These are phyloP conservation scores for Leptinotarsa rubiginosa DNA, from an alignment of 2,888 invertebrate genomes.

Conservation along the genomic window DNA sequence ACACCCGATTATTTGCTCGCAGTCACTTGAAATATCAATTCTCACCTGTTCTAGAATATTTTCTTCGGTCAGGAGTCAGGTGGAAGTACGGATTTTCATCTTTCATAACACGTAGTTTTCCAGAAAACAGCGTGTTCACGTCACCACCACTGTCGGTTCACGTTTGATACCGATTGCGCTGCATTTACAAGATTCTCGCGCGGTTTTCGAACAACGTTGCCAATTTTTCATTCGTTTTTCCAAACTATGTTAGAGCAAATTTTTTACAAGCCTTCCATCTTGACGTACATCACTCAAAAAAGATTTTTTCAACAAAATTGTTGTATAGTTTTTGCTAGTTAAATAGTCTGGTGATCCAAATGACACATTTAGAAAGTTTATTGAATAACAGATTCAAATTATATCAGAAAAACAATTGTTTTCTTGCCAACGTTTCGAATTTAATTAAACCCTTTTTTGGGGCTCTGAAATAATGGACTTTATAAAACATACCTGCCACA, in stretches of 20 bases:
- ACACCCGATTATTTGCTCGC: background rate
- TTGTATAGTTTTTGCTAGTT: too few relatives aligned
- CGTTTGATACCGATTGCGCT: constrained; percentile 21
- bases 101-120: constrained; percentile 10
- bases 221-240: constrained; percentile 6
- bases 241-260: background rate
- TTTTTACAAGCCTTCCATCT: too few relatives aligned
- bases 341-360: too few relatives aligned
- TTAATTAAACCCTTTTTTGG: too few relatives aligned
- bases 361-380: too few relatives aligned
- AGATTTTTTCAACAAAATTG: too few relatives aligned
- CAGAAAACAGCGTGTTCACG: constrained; percentile 1
- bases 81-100: background rate
- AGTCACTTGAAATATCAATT: background rate
- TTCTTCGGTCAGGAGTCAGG: background rate
- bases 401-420: too few relatives aligned
- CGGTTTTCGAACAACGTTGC: constrained; percentile 18
- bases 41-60: background rate
- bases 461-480: too few relatives aligned
- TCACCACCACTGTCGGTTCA: constrained; percentile 21
- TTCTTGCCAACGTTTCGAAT: too few relatives aligned
- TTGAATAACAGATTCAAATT: too few relatives aligned
- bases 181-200: constrained; percentile 7
- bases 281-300: too few relatives aligned
- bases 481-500: too few relatives aligned